Evolutionary conservation across 2,797 vertebrate species (phyloP).

Genomic region (Phoxinus dragarum): DNA sequence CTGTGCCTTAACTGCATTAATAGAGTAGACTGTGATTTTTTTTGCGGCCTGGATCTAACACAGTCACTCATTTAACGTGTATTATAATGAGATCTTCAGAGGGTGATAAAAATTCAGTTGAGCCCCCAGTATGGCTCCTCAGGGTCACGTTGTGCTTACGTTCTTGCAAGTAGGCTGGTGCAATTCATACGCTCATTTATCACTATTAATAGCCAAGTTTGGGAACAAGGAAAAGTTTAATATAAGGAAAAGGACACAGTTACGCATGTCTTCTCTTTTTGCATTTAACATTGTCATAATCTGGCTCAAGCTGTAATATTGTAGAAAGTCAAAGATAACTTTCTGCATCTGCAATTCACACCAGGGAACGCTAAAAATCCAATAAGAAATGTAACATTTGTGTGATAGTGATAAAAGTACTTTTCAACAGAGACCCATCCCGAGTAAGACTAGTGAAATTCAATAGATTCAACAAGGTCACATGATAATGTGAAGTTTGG

Average conservation of each 20-base stretch:
- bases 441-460: not conserved
- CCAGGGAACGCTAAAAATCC: not conserved
- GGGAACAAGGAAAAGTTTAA: conserved; percentile 15
- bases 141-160: conserved; percentile 30
- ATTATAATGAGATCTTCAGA: conserved; percentile 47
- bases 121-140: conserved; percentile 41
- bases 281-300: not conserved
- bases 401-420: not conserved
- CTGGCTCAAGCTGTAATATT: not conserved
- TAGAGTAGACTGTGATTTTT: conserved; percentile 12
- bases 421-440: not conserved
- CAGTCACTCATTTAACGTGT: conserved; percentile 33
- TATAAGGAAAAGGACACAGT: not conserved
- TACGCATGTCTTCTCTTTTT: not conserved
- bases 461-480: not conserved
- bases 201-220: conserved; percentile 36
- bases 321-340: not conserved
- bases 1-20: not conserved
- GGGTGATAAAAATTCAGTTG: conserved; percentile 50
- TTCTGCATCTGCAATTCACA: not conserved
- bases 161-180: conserved; percentile 23
- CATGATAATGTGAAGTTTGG: not conserved
- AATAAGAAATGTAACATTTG: not conserved
- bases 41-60: not conserved
- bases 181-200: conserved; percentile 41